Base-by-base conservation (phyloP, 2,888 invertebrate genomes). In the Drosophila basisetae region DNA sequence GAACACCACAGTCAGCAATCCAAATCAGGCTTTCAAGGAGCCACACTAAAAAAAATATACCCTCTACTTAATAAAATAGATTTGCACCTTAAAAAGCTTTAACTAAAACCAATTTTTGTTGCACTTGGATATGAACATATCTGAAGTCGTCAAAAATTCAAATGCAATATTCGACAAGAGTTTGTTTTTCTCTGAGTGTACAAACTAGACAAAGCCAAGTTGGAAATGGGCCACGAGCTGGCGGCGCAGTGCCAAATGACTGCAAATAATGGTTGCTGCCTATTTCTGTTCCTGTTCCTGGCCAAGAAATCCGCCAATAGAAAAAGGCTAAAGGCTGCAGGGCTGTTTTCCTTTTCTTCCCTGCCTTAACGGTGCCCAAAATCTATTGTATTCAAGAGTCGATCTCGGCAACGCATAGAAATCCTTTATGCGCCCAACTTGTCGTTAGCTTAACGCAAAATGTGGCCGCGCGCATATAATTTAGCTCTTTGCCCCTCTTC, bases 381-480 rank as follows among this genome's bases (percentile, higher is more conserved):
- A 67, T 80, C 80, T 76, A 82, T 81, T 81, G 82, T 82, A 66
- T 68, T 76, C 54, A 50, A 59, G 47, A 52, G 43, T 59, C 35
- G 41, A 52, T 62, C 54, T 49, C 50, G 59, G 66, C 68, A 78
- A 83, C 83, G 87, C 82, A 87, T 89, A 72, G 78, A 90, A 88
- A 91, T 91, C 88, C 84, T 88, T 88, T 91, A 80, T 86, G 81
- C 83, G 70, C 73, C 82, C 79, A 84, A 79, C 86, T 90, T 84
- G 89, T 82, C 91, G 84, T 89, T 91, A 86, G 89, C 91, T 87
- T 87, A 87, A 86, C 78, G 80, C 87, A 89, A 76, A 90, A 89
- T 87, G 90, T 89, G 84, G 84, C 77, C 84, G 80, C 82, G 87
- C 87, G 89, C 90, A 90, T 84, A 60, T 80, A 90, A 89, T 82